Evolutionary conservation across 1,140 invertebrate genomes (phyloP).

Genomic region (Drosophila sulfurigaster): DNA sequence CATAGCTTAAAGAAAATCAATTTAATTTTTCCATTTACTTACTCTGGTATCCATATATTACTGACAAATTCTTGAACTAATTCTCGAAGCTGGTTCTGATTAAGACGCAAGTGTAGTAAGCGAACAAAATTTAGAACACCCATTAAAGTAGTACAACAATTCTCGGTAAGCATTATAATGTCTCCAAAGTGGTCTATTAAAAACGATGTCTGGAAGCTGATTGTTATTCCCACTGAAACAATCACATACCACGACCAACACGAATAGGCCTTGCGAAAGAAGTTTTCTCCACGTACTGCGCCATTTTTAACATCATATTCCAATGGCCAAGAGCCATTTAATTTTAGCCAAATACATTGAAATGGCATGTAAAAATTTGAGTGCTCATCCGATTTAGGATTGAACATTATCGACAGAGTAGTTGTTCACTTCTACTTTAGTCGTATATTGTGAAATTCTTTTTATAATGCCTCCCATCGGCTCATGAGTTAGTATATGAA

Average conservation of each 20-base stretch:
- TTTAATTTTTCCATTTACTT: constrained; percentile 25
- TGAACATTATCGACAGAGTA: constrained; percentile 19
- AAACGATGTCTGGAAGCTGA: constrained; percentile 72
- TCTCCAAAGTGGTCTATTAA: constrained; percentile 65
- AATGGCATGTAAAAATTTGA: constrained; percentile 63
- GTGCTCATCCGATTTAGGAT: constrained; percentile 11
- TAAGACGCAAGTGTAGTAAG: constrained; percentile 68
- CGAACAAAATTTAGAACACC: constrained; percentile 75
- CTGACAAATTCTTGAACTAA: constrained; percentile 65
- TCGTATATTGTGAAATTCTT: too few relatives aligned
- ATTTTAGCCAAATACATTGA: constrained; percentile 79
- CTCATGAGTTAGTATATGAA: too few relatives aligned
- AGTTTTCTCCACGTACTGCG: not conserved
- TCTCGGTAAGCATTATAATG: constrained; percentile 80
- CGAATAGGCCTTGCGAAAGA: constrained; percentile 44
- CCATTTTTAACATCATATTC: not conserved
- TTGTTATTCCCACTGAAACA: constrained; percentile 71
- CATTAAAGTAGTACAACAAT: constrained; percentile 83
- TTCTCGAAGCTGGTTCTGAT: constrained; percentile 60
- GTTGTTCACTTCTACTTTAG: too few relatives aligned
- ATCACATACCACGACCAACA: constrained; percentile 78
- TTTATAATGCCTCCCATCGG: too few relatives aligned
- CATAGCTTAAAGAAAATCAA: too few relatives aligned
- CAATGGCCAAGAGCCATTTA: constrained; percentile 82
- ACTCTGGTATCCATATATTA: constrained; percentile 80